phyloP scores from a whole-genome alignment of 1,140 invertebrate species.

The Bicyclus anynana region DNA sequence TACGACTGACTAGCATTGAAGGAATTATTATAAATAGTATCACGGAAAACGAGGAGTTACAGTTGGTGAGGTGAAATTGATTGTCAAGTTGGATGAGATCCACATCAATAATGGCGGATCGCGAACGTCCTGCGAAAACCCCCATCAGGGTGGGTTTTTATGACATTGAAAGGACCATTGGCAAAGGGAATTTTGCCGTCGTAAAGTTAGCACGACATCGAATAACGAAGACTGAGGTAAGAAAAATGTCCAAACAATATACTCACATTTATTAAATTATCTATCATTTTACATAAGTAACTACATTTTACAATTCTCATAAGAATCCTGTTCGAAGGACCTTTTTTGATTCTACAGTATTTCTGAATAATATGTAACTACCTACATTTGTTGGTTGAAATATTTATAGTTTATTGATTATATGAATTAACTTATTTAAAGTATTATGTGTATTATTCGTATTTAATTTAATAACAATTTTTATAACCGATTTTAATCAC shows the following conservation, averaged over 20 bases:
- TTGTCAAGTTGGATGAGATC: conserved; percentile 51
- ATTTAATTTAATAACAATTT: too few species aligned
- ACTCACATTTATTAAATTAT: too few species aligned
- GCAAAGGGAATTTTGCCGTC: conserved; percentile 99
- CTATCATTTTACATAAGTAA: too few species aligned
- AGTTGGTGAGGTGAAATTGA: conserved; percentile 45
- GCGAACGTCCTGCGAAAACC: conserved; percentile 81
- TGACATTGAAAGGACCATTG: conserved; percentile 96
- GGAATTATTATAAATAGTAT: conserved; percentile 20
- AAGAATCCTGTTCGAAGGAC: neutral
- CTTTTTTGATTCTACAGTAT: neutral
- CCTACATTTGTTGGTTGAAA: too few species aligned
- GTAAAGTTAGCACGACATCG: conserved; percentile 98
- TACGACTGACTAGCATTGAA: conserved; percentile 36
- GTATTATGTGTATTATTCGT: too few species aligned
- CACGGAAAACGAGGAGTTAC: conserved; percentile 25
- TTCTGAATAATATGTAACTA: neutral
- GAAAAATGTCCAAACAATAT: neutral
- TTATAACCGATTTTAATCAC: too few species aligned
- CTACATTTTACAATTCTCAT: neutral
- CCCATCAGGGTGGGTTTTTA: conserved; percentile 97
- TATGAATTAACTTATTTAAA: too few species aligned
- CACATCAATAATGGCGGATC: conserved; percentile 76
- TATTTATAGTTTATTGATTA: too few species aligned
- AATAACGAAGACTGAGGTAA: conserved; percentile 98